These are phyloP conservation scores for Diabrotica undecimpunctata DNA, from an alignment of 1,140 invertebrate genomes.

Conservation along the genomic window DNA sequence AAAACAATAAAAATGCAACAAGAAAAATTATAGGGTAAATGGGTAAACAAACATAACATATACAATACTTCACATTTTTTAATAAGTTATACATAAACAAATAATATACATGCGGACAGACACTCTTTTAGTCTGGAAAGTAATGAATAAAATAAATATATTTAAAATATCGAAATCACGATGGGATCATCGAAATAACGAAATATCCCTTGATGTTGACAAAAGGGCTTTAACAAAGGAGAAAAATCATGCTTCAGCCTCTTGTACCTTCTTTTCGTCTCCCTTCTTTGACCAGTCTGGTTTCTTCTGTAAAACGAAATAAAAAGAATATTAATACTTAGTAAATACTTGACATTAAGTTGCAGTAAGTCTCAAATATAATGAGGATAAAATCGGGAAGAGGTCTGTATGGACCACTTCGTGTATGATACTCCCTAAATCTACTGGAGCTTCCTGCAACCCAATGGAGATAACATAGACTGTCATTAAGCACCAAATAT, in stretches of 20 bases:
- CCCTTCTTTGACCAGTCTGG: constrained; percentile 88
- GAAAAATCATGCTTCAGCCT: constrained; percentile 70
- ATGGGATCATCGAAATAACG: background rate
- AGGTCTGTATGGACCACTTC: too few relatives aligned
- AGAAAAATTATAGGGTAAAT: background rate
- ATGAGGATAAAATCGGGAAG: too few relatives aligned
- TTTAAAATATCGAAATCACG: constrained; percentile 1
- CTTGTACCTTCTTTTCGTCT: constrained; percentile 85
- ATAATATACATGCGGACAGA: constrained; percentile 21
- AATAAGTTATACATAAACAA: constrained; percentile 18
- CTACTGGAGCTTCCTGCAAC: too few relatives aligned
- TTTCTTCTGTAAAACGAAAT: constrained; percentile 70
- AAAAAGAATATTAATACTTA: background rate
- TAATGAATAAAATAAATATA: constrained; percentile 20
- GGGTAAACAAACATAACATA: background rate
- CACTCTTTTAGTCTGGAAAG: constrained; percentile 9
- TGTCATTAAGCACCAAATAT: too few relatives aligned
- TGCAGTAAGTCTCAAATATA: background rate
- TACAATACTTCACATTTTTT: constrained; percentile 12
- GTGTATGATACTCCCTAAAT: too few relatives aligned
- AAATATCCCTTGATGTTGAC: background rate
- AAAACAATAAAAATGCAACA: constrained; percentile 15
- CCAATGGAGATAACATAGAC: too few relatives aligned
- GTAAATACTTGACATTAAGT: background rate
- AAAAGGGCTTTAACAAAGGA: constrained; percentile 4